phyloP scores from a whole-genome alignment of 53 echinoderm and acorn worm genomes.

The Hippasteria phrygiana region DNA sequence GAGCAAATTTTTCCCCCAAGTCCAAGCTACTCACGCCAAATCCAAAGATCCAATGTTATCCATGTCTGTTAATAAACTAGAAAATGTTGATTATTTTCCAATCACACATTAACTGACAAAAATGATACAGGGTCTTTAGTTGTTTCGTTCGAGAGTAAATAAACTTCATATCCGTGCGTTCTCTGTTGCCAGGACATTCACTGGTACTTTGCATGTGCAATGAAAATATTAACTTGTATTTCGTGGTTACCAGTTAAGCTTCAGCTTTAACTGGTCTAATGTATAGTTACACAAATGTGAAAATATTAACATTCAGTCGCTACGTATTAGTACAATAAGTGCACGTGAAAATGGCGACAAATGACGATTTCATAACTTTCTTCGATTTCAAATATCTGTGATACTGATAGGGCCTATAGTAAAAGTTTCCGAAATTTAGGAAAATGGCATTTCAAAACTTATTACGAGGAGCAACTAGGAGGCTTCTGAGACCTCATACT shows the following conservation, averaged over 20 bases:
- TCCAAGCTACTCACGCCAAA: constrained; percentile 60
- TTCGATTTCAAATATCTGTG: neutral
- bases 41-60: constrained; percentile 76
- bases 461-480: constrained; percentile 36
- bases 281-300: neutral
- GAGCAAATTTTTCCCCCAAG: neutral
- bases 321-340: constrained; percentile 14
- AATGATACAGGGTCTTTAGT: too few relatives aligned
- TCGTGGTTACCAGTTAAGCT: constrained; percentile 22
- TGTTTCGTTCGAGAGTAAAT: neutral
- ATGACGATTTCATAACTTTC: constrained; percentile 1
- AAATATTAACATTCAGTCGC: neutral
- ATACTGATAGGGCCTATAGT: neutral
- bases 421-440: neutral
- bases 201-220: constrained; percentile 24
- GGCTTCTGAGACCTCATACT: constrained; percentile 17
- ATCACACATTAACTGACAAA: constrained; percentile 10
- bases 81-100: neutral
- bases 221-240: neutral
- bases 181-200: constrained; percentile 63
- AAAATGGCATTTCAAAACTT: constrained; percentile 43
- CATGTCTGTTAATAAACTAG: constrained; percentile 27
- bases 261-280: neutral
- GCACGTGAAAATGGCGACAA: constrained; percentile 35
- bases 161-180: neutral